Conservation (phyloP, 2,113 vertebrate genomes). For the Casuarius casuarius region DNA sequence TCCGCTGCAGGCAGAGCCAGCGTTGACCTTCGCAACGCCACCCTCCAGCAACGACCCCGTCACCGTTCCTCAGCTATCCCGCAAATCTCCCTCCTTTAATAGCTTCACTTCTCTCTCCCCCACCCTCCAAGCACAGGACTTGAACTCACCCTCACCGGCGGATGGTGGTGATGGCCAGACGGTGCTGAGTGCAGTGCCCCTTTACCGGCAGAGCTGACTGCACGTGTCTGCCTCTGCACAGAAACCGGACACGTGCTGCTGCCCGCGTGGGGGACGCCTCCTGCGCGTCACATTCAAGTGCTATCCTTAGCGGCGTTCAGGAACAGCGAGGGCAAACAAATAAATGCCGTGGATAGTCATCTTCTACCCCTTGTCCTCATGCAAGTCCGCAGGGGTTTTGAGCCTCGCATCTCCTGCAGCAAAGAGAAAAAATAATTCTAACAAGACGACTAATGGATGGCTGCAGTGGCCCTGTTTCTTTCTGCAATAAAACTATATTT, state of each 20-base stretch:
- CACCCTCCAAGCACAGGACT: neutral
- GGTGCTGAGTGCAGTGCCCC: neutral
- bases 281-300: accelerated
- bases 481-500: neutral
- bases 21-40: no score
- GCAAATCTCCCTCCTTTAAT: neutral
- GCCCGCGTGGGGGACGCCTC: accelerated
- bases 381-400: accelerated
- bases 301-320: neutral
- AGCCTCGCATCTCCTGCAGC: neutral
- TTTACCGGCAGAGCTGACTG: neutral
- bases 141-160: neutral
- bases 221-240: no score
- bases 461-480: neutral
- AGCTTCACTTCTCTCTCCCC: neutral
- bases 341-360: neutral
- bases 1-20: neutral
- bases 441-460: neutral
- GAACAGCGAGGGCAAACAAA: neutral
- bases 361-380: no score
- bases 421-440: accelerated
- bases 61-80: no score
- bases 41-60: no score
- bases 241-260: accelerated
- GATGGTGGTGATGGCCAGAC: no score